Base-by-base conservation (phyloP, 2,888 invertebrate species). In the Trissonchulus latispiculum region DNA sequence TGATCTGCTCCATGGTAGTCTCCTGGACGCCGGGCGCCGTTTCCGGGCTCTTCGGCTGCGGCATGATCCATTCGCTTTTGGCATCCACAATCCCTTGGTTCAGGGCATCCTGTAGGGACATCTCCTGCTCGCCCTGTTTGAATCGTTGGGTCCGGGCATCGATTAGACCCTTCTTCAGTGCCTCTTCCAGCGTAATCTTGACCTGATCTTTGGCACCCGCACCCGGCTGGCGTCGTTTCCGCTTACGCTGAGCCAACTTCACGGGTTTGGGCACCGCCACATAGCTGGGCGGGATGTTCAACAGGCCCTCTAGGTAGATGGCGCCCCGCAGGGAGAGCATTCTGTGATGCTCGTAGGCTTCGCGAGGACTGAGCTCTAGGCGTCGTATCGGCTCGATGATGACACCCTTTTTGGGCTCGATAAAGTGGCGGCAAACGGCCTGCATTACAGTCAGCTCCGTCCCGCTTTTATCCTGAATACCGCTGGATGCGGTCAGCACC, bases 271-370 rank as follows among this genome's bases (percentile, higher is more conserved):
- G 91, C 32, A 92, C 90, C 1, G 92, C 91, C 82, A 92, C 91
- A n/a, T 91, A 89, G 0, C 92, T 92, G 28, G 93, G 88, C 15
- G 92, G 91, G 74, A 94, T 90, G 82, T 91, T 91, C 68, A 93
- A 84, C 72, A 94, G 85, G 79, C 91, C 91, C 84, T 90, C 91
- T 76, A 91, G 86, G 81, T 91, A 87, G 74, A 91, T 89, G 68
- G 92, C 92, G 74, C 93, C 93, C 85, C 92, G 91, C 0, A 90
- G 89, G n/a, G 92, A 90, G 31, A 94, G 91, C 80, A 92, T 87
- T 8, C 66, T 8, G 80, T 90, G 90, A 74, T 90, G 89, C 83
- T 90, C 90, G 73, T 93, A 90, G 35, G 93, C 93, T 82, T 90
- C 89, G 3, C 48, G 73, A 2, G 73, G 73, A 3, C 48, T 33